phyloP scores from a whole-genome alignment of 2,888 invertebrate species.

The Lissonota sp. region DNA sequence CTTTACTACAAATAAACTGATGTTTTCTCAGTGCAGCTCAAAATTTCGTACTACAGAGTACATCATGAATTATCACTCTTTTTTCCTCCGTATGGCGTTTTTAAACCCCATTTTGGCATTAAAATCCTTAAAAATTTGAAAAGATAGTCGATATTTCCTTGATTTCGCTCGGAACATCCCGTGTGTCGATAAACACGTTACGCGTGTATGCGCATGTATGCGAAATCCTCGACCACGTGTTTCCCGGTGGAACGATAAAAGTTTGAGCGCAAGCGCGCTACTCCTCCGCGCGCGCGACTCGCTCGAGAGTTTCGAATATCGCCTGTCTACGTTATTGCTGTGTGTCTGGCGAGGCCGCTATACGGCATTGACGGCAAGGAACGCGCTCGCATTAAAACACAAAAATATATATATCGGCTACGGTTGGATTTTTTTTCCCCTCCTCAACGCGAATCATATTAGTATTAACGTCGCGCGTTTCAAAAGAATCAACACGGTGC shows the following conservation, averaged over 20 bases:
- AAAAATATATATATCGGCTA: not conserved
- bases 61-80: too few species aligned
- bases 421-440: not conserved
- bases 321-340: slow-evolving; percentile 62
- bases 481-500: slow-evolving; percentile 38
- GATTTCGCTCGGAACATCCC: too few species aligned
- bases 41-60: too few species aligned
- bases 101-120: too few species aligned
- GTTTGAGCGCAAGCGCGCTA: slow-evolving; percentile 72
- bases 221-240: slow-evolving; percentile 56
- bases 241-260: slow-evolving; percentile 62
- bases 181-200: too few species aligned
- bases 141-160: too few species aligned
- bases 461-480: slow-evolving; percentile 40
- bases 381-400: slow-evolving; percentile 25
- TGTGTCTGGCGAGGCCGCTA: slow-evolving; percentile 50
- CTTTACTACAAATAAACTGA: too few species aligned
- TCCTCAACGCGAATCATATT: slow-evolving; percentile 11
- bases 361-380: slow-evolving; percentile 39
- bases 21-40: too few species aligned
- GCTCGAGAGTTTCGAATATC: slow-evolving; percentile 73
- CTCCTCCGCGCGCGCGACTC: slow-evolving; percentile 55
- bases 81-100: too few species aligned
- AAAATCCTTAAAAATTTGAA: too few species aligned
- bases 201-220: not conserved